Conservation (phyloP, 1,140 invertebrate genomes). For the Phymastichus coffea region DNA sequence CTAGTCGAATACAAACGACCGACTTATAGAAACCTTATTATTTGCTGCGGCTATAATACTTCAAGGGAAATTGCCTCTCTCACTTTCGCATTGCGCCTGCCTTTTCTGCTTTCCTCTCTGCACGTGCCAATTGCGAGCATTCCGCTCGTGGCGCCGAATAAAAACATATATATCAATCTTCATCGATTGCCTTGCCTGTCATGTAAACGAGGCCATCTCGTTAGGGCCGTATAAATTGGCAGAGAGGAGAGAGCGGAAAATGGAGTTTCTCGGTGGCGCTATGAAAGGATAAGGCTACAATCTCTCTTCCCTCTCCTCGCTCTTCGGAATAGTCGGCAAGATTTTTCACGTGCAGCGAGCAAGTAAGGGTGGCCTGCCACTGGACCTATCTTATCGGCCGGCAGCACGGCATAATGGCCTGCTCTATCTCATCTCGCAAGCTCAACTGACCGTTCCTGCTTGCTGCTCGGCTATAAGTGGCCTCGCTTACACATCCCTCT, state of each 20-base stretch:
- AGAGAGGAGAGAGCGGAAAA: constrained; percentile 54
- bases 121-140: too few species aligned
- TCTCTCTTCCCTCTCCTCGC: constrained; percentile 29
- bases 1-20: constrained; percentile 58
- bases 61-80: constrained; percentile 22
- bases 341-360: constrained; percentile 24
- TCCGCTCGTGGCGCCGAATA: too few species aligned
- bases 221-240: constrained; percentile 51
- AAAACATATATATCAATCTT: too few species aligned
- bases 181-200: too few species aligned
- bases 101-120: constrained; percentile 1
- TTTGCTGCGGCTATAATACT: constrained; percentile 38
- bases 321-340: constrained; percentile 8
- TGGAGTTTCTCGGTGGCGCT: constrained; percentile 51
- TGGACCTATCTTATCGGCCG: constrained; percentile 54
- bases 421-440: constrained; percentile 54
- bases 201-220: too few species aligned
- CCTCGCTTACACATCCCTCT: neutral
- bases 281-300: constrained; percentile 51
- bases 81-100: neutral
- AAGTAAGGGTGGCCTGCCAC: too few species aligned
- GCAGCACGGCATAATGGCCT: constrained; percentile 50
- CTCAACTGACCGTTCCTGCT: constrained; percentile 18
- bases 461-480: neutral
- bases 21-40: constrained; percentile 59